phyloP scores from a whole-genome alignment of 2,888 invertebrate species.

The Ptilodon capucinus region DNA sequence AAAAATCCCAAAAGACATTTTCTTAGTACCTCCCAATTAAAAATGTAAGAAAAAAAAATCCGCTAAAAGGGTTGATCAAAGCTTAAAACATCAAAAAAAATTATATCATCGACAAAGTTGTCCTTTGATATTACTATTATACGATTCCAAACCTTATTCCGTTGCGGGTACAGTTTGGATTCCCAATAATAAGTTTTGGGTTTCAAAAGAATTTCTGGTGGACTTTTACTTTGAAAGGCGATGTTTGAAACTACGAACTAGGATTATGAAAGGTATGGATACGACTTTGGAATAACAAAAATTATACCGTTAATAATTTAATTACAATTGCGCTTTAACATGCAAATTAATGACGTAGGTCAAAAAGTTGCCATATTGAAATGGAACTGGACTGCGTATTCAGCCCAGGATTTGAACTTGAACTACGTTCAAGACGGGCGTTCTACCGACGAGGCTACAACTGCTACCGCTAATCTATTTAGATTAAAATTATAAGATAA shows the following conservation, averaged over 20 bases:
- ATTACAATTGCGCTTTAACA: no score
- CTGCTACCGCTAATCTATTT: no score
- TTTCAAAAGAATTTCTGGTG: constrained; percentile 22
- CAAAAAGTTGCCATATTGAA: no score
- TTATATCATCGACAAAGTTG: neutral
- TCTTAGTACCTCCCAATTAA: constrained; percentile 1
- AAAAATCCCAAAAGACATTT: constrained; percentile 1
- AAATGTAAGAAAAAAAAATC: neutral
- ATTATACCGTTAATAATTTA: no score
- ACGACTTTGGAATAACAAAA: constrained; percentile 5
- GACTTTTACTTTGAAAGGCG: constrained; percentile 37
- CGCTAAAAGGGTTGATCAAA: constrained; percentile 1
- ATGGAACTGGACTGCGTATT: no score
- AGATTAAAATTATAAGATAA: no score
- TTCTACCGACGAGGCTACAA: no score
- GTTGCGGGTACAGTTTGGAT: constrained; percentile 3
- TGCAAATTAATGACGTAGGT: no score
- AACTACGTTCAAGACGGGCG: no score
- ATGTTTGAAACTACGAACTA: constrained; percentile 22
- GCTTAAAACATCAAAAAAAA: constrained; percentile 1
- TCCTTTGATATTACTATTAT: neutral
- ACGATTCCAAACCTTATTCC: neutral
- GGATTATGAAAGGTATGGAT: constrained; percentile 22
- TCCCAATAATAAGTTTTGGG: constrained; percentile 5
- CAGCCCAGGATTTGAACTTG: no score